Evolutionary conservation across 2,113 vertebrate species (phyloP).

Genomic region (Ramphastos sulfuratus): DNA sequence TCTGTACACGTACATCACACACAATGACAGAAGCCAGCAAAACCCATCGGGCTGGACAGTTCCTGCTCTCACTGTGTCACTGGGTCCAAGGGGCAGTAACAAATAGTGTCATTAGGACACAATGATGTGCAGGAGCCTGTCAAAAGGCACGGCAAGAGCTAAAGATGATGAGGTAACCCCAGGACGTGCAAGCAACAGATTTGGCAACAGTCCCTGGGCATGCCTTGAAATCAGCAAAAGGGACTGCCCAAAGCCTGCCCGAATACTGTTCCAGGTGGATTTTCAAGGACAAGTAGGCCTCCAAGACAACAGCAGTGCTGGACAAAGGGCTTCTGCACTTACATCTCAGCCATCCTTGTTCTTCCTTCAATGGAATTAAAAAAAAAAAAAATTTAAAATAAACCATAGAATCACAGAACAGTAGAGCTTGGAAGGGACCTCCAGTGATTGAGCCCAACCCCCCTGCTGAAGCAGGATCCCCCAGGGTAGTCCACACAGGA

Average conservation of each 20-base stretch:
- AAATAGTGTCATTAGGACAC: neutral
- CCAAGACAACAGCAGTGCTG: neutral
- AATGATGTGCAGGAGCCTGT: neutral
- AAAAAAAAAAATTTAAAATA: no score
- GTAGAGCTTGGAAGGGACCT: no score
- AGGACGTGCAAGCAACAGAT: neutral
- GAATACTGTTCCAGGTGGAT: neutral
- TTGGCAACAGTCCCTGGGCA: neutral
- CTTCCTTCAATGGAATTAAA: no score
- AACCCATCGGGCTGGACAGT: accelerated
- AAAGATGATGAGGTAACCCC: neutral
- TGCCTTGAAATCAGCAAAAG: neutral
- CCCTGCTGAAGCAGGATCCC: no score
- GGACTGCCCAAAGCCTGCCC: neutral
- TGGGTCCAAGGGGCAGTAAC: no score
- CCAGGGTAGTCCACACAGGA: no score
- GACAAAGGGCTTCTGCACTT: conserved; percentile 8
- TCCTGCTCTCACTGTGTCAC: accelerated
- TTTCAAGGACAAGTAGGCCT: neutral
- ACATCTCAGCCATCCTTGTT: neutral
- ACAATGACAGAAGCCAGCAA: neutral
- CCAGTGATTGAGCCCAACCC: no score
- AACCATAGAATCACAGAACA: no score
- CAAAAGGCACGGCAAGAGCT: neutral
- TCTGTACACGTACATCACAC: neutral